Evolutionary conservation across 2,113 vertebrate species (phyloP).

Genomic region (Chionodraco myersi): DNA sequence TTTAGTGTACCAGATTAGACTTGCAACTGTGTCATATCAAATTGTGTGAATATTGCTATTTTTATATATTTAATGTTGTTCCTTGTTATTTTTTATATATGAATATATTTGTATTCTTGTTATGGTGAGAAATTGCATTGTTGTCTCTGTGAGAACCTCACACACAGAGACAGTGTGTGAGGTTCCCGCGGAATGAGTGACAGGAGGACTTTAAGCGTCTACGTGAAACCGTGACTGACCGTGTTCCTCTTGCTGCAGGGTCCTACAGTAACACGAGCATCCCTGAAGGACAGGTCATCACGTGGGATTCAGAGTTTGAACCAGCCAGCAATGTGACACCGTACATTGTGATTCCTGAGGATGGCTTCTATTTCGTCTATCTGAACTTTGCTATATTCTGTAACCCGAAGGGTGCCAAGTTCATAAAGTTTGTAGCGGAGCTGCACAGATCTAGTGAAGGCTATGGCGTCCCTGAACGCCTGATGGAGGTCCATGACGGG

Average conservation of each 20-base stretch:
- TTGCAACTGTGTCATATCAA: too few species aligned
- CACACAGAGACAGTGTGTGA: too few species aligned
- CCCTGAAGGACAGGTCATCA: background rate
- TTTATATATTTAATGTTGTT: too few species aligned
- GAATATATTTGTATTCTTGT: too few species aligned
- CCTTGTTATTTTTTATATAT: too few species aligned
- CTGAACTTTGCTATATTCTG: background rate
- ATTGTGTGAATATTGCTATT: too few species aligned
- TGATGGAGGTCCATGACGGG: rapidly evolving
- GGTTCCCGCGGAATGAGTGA: too few species aligned
- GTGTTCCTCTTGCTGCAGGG: conserved; percentile 1
- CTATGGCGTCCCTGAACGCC: rapidly evolving
- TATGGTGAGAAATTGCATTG: too few species aligned
- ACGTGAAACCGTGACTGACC: background rate
- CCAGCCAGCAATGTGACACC: background rate
- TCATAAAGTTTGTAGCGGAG: rapidly evolving
- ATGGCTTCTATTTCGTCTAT: conserved; percentile 21
- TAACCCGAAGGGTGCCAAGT: rapidly evolving
- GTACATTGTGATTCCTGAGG: conserved; percentile 22
- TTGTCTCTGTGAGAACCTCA: too few species aligned
- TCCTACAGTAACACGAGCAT: background rate
- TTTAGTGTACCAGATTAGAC: too few species aligned
- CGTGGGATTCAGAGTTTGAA: background rate
- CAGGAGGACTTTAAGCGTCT: background rate
- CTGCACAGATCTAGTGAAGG: background rate